phyloP scores from a whole-genome alignment of 1,140 invertebrate genomes.

The Doryteuthis pealeii region DNA sequence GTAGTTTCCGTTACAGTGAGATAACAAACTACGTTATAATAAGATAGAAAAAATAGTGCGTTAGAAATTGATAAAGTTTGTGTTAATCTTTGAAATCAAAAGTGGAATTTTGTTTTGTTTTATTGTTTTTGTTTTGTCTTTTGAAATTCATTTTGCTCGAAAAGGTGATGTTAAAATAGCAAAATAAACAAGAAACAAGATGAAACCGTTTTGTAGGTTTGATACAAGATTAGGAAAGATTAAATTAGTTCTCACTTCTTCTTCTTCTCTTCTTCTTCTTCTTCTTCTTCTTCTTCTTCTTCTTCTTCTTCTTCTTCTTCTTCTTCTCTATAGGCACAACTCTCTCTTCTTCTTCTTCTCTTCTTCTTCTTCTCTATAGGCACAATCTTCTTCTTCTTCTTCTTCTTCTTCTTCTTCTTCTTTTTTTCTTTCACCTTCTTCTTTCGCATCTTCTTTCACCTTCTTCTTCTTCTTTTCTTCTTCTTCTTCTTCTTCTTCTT shows the following conservation, averaged over 20 bases:
- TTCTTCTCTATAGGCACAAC: background rate
- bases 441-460: background rate
- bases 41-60: too few species aligned
- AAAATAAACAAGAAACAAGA: too few species aligned
- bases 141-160: too few species aligned
- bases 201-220: too few species aligned
- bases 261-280: background rate
- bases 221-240: too few species aligned
- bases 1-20: too few species aligned
- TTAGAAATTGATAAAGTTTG: too few species aligned
- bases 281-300: background rate
- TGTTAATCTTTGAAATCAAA: too few species aligned
- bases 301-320: background rate
- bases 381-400: background rate
- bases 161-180: too few species aligned
- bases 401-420: background rate
- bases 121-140: too few species aligned
- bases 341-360: background rate
- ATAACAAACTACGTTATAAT: too few species aligned
- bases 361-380: background rate
- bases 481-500: conserved; percentile 13
- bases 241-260: background rate
- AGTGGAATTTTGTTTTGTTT: too few species aligned
- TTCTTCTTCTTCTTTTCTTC: background rate
- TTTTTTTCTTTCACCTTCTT: background rate